These are phyloP conservation scores for Coturnix japonica DNA, from an alignment of 2,113 vertebrate species.

Conservation along the genomic window DNA sequence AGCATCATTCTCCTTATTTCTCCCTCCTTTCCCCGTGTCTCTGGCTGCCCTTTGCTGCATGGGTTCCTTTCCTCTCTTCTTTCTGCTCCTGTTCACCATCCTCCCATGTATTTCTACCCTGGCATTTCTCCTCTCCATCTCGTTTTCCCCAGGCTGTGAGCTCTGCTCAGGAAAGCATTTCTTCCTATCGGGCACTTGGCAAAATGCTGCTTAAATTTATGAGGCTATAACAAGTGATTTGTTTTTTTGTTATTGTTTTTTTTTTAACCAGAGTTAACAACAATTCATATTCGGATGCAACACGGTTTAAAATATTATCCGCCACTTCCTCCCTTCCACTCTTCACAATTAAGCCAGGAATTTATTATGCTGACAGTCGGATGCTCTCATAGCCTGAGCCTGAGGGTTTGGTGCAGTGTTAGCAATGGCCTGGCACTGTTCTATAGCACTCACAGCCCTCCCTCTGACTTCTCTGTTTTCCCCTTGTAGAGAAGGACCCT, in stretches of 20 bases:
- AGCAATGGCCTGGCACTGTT: background rate
- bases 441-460: rapidly evolving
- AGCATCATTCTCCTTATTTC: background rate
- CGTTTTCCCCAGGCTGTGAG: background rate
- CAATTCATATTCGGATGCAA: conserved; percentile 29
- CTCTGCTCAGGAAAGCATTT: background rate
- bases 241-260: background rate
- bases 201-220: background rate
- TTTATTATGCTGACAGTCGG: background rate
- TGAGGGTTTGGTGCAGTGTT: background rate
- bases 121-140: background rate
- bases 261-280: background rate
- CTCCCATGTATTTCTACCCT: background rate
- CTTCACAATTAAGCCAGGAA: background rate
- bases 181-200: background rate
- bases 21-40: background rate
- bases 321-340: conserved; percentile 36
- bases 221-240: conserved; percentile 37
- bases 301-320: conserved; percentile 52
- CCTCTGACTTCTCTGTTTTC: background rate
- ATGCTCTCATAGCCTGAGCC: background rate
- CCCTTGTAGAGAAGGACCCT: conserved; percentile 70
- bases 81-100: background rate
- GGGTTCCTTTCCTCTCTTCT: background rate
- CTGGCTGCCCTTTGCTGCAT: background rate